Evolutionary conservation across 2,797 vertebrate genomes (phyloP).

Genomic region (Hemibagrus guttatus): DNA sequence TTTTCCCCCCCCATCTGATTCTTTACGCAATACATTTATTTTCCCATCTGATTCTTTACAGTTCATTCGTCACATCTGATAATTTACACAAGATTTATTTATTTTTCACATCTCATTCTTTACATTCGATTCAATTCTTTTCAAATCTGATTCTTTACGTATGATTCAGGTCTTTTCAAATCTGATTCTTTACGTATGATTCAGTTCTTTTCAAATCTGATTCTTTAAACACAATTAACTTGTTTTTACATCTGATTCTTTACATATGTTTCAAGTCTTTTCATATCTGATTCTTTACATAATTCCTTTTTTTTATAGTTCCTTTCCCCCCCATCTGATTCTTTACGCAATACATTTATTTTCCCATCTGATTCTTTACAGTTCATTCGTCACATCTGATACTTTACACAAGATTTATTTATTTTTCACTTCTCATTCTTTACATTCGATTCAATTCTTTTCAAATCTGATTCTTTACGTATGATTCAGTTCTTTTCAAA

Average conservation of each 20-base stretch:
- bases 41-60: background rate
- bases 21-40: background rate
- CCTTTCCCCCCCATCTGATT: no score
- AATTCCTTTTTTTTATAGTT: no score
- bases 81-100: background rate
- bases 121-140: background rate
- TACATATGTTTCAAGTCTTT: no score
- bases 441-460: background rate
- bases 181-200: background rate
- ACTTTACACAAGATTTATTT: background rate
- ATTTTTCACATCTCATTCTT: background rate
- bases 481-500: background rate
- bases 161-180: background rate
- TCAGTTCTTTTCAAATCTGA: background rate
- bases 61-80: background rate
- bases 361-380: background rate
- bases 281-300: no score
- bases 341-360: background rate
- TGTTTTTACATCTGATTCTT: background rate
- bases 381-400: background rate
- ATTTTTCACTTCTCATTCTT: background rate
- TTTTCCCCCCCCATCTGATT: no score
- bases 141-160: background rate
- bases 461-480: background rate
- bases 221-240: background rate